Evolutionary conservation across 1,140 invertebrate genomes (phyloP), one percentile per base, ranked within the genome.

Genomic region (Holcopasites calliopsidis): DNA sequence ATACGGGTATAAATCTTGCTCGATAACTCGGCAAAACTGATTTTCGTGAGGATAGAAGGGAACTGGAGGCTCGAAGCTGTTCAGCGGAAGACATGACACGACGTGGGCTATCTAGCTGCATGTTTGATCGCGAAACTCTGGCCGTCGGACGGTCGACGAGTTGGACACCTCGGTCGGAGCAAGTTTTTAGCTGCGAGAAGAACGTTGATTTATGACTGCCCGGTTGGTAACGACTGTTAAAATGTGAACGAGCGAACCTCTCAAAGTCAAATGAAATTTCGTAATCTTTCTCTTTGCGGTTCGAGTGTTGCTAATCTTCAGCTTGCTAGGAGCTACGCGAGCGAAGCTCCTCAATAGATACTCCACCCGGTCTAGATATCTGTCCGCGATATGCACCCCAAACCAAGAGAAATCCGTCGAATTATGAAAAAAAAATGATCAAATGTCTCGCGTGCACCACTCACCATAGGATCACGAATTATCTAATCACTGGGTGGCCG

Each of bases 111-210:
- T n/a, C n/a, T n/a, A n/a, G n/a, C n/a, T n/a, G n/a, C n/a, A n/a
- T n/a, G n/a, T n/a, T n/a, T n/a, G n/a, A 44, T 44, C 42, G 42
- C 42, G n/a, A 52, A 21, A 52, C 50, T 52, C 50, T 58, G 31
- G 49, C 79, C 79, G 77, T 76, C 79, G 79, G 79, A 64, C 50
- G 50, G 50, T 60, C 44, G 44, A 47, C 44, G 44, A 28, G 47
- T 11, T 44, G 64, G 44, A 47, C 44, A 11, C 44, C 21, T 31
- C 61, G n/a, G n/a, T n/a, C n/a, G n/a, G n/a, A n/a, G n/a, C 40
- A 11, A 47, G 44, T 47, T 55, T 40, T 52, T 58, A 23, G 49
- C 33, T 44, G 47, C 16, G n/a, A 13, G 10, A 33, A 23, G 5
- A 42, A 0, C 3, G n/a, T 0, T 35, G 55, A 72, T 61, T 72